Evolutionary conservation across 2,888 invertebrate species (phyloP).

Genomic region (Calephelis perditalis): DNA sequence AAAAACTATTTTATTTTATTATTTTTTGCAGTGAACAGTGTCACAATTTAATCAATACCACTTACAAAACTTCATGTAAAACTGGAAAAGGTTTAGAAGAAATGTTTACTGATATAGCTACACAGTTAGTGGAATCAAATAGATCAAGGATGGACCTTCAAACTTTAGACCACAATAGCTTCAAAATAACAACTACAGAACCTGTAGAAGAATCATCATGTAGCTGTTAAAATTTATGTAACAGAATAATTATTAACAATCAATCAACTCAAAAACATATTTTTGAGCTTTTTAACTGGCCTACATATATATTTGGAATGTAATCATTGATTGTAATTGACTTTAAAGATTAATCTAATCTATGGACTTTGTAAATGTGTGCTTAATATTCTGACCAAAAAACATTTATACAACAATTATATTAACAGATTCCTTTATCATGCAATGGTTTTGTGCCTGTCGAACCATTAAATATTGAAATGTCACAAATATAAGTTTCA

Average conservation of each 20-base stretch:
- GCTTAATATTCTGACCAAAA: too few relatives aligned
- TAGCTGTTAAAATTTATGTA: constrained; percentile 47
- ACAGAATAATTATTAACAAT: not conserved
- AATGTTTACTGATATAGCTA: constrained; percentile 94
- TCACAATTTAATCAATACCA: constrained; percentile 91
- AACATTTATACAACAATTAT: too few relatives aligned
- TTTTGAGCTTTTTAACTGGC: not conserved
- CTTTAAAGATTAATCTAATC: too few relatives aligned
- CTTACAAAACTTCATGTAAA: constrained; percentile 94
- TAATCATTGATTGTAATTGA: not conserved
- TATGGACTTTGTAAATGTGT: too few relatives aligned
- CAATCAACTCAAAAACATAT: not conserved
- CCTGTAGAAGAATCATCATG: constrained; percentile 74
- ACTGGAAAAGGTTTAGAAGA: constrained; percentile 91
- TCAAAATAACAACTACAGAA: constrained; percentile 83
- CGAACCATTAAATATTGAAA: too few relatives aligned
- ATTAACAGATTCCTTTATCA: too few relatives aligned
- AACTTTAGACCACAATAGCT: constrained; percentile 86
- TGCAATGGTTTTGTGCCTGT: too few relatives aligned
- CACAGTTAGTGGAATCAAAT: constrained; percentile 87
- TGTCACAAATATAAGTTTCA: too few relatives aligned
- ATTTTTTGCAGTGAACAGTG: constrained; percentile 87
- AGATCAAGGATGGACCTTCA: constrained; percentile 90
- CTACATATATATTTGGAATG: not conserved
- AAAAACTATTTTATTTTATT: too few relatives aligned